These are phyloP conservation scores for Lordiphosa andalusiaca DNA, from an alignment of 2,888 invertebrate genomes.

Conservation along the genomic window DNA sequence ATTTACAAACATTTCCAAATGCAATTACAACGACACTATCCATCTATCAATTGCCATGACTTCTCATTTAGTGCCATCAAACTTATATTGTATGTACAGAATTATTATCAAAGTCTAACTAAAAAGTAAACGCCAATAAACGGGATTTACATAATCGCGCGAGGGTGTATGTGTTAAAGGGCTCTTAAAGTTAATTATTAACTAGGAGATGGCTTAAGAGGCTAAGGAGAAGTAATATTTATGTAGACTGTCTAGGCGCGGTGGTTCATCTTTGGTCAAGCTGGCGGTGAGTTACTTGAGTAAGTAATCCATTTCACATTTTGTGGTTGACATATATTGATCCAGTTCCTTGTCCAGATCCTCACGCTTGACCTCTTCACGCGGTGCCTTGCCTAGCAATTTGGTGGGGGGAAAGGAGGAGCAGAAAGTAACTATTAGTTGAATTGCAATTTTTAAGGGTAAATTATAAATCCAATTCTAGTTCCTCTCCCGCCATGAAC, in stretches of 20 bases:
- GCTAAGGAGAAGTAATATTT: slow-evolving; percentile 25
- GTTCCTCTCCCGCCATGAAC: too few species aligned
- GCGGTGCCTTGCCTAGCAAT: slow-evolving; percentile 57
- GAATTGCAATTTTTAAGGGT: background rate
- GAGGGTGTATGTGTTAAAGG: slow-evolving; percentile 3
- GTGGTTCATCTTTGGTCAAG: slow-evolving; percentile 36
- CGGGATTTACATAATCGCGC: background rate
- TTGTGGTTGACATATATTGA: slow-evolving; percentile 86
- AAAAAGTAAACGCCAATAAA: slow-evolving; percentile 5
- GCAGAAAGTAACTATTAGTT: slow-evolving; percentile 15
- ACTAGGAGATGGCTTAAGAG: slow-evolving; percentile 42
- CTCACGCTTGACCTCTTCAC: slow-evolving; percentile 81
- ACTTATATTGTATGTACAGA: slow-evolving; percentile 4
- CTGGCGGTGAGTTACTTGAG: slow-evolving; percentile 53
- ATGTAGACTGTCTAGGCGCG: slow-evolving; percentile 49
- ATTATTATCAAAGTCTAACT: background rate
- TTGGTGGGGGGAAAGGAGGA: slow-evolving; percentile 1
- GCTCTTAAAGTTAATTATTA: slow-evolving; percentile 45
- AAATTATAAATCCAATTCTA: background rate
- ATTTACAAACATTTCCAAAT: slow-evolving; percentile 26
- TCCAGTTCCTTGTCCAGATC: slow-evolving; percentile 86
- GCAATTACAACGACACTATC: slow-evolving; percentile 19
- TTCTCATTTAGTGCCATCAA: slow-evolving; percentile 8
- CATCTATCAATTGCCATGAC: too few species aligned
- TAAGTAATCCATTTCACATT: slow-evolving; percentile 77